Evolutionary conservation across 1,140 invertebrate species (phyloP), one percentile per base, ranked within the genome.

Genomic region (Antheraea pernyi): DNA sequence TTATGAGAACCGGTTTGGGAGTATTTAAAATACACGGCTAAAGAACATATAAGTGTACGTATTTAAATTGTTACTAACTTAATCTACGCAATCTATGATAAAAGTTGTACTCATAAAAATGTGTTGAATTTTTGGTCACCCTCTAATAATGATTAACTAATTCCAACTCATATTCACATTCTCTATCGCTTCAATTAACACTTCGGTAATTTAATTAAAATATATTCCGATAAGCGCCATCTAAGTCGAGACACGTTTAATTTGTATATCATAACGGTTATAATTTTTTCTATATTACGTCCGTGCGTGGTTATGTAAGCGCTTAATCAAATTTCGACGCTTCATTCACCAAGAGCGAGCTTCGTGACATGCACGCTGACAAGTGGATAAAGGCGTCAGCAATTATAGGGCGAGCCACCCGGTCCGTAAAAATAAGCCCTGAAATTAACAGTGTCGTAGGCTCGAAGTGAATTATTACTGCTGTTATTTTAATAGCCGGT

Each of bases 401-500:
- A 80, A 73, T 71, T 70, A 77, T 79, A 60, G 37, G 11, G 19
- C 39, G 7, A 2, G 73, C 88, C 88, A 85, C 86, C 88, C 86
- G 85, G 83, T 77, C 77, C 78, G 6, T 67, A 64, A 59, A 81
- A 82, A 83, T 84, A 88, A 84, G 82, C 72, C 84, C 83, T 84
- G 83, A 89, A 89, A 91, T 89, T 89, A 89, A 85, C 10, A 5
- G 16, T 2, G 16, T 53, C 46, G 13, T 53, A 53, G 9, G 16
- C 16, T 53, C 46, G 46, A 53, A 53, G 71, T 79, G 81, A 91
- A 73, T 86, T 87, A 90, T 90, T 78, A 74, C 72, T 65, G 78
- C 82, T 77, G 90, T 90, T 91, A 91, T 77, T 84, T 78, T 91
- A 89, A 91, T 42, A 42, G 39, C 11, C 39, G 39, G 39, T 11